Conservation (phyloP, 2,113 vertebrate species). For the Ammodytes marinus region DNA sequence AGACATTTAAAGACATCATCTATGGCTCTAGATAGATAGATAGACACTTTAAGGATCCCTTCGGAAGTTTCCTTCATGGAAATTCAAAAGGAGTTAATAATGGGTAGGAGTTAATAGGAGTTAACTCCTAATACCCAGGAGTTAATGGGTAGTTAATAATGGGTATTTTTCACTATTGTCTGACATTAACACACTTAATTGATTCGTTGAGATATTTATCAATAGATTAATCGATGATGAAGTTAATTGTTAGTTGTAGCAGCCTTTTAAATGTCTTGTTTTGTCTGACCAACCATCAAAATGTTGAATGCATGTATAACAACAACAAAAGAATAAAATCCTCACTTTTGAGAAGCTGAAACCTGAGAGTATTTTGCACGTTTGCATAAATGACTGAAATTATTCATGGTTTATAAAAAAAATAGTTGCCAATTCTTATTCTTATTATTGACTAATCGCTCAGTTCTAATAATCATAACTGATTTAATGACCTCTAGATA, state of each 20-base stretch:
- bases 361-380: not conserved
- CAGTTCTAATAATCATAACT: not conserved
- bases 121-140: no score
- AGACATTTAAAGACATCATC: not conserved
- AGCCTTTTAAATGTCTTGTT: slow-evolving; percentile 12
- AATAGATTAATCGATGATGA: not conserved
- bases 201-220: not conserved
- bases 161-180: not conserved
- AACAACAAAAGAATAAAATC: not conserved
- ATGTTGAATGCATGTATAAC: not conserved
- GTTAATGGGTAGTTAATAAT: not conserved
- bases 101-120: no score
- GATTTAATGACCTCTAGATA: not conserved
- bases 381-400: slow-evolving; percentile 6
- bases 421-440: not conserved
- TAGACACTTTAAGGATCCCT: no score
- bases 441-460: slow-evolving; percentile 1
- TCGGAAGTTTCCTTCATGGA: no score
- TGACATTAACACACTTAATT: not conserved
- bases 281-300: not conserved
- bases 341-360: not conserved
- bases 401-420: not conserved
- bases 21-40: not conserved
- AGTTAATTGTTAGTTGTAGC: not conserved
- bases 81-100: no score